Evolutionary conservation across 2,113 vertebrate species (phyloP).

Genomic region (Corythoichthys haematopterus): DNA sequence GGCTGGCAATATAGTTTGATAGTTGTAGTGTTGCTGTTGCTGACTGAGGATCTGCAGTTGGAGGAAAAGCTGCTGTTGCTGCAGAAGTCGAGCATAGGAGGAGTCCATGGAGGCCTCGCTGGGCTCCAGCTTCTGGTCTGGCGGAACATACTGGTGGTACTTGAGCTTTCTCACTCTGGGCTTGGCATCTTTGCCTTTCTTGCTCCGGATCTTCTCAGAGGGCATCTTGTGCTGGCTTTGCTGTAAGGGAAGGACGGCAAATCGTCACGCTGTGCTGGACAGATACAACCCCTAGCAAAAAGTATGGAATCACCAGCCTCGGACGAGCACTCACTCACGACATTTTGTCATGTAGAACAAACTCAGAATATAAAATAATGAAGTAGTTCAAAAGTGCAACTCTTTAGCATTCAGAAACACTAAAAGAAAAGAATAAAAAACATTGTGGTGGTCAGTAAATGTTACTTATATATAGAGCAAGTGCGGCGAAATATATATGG

Average conservation of each 20-base stretch:
- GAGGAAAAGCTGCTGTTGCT: conserved; percentile 97
- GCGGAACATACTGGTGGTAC: conserved; percentile 97
- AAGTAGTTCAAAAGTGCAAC: too few species aligned
- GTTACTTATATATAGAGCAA: too few species aligned
- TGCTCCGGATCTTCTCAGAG: conserved; percentile 88
- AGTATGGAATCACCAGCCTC: too few species aligned
- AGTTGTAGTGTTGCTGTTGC: conserved; percentile 88
- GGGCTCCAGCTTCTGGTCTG: conserved; percentile 93
- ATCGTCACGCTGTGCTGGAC: neutral
- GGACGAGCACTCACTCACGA: too few species aligned
- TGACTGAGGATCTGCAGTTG: conserved; percentile 98
- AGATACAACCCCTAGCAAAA: neutral
- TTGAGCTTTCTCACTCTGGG: conserved; percentile 92
- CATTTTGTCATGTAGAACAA: too few species aligned
- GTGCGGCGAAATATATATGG: too few species aligned
- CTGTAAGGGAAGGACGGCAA: conserved; percentile 53
- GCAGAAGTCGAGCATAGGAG: conserved; percentile 90
- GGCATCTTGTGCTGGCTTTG: conserved; percentile 89
- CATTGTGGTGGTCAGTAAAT: too few species aligned
- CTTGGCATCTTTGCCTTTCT: conserved; percentile 91
- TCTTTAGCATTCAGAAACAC: too few species aligned
- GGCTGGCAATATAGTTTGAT: conserved; percentile 63
- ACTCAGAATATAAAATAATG: too few species aligned
- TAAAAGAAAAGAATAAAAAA: too few species aligned
- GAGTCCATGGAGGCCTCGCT: conserved; percentile 91